Percentiles rank a stretch among this genome's conserved stretches.
These are phyloP conservation scores for Drosophila mercatorum DNA, from an alignment of 2,888 invertebrate genomes.

Conservation along the genomic window DNA sequence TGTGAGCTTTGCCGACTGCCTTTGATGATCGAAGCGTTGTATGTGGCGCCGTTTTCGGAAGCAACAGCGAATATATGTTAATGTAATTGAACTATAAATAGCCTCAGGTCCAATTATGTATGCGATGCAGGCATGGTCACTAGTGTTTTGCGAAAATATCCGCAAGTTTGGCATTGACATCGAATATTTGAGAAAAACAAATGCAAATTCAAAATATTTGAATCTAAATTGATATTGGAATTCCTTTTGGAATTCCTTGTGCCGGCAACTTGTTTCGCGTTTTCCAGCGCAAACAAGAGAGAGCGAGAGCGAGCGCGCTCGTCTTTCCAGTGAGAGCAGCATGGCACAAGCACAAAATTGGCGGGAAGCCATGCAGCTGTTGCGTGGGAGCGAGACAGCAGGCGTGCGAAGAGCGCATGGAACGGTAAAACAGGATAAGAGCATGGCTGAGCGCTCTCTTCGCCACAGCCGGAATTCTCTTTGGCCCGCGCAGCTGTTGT, in stretches of 20 bases:
- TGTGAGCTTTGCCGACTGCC: slow-evolving; percentile 25
- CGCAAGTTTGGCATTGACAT: slow-evolving; percentile 51
- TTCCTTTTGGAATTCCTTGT: slow-evolving; percentile 26
- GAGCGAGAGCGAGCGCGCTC: not conserved
- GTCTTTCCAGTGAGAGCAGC: slow-evolving; percentile 50
- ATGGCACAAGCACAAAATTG: slow-evolving; percentile 53
- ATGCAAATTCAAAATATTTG: slow-evolving; percentile 13
- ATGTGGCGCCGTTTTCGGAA: slow-evolving; percentile 44
- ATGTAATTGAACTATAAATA: slow-evolving; percentile 43
- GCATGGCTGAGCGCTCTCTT: slow-evolving; percentile 41
- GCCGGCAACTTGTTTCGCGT: slow-evolving; percentile 39
- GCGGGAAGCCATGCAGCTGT: slow-evolving; percentile 71
- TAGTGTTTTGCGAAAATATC: slow-evolving; percentile 22
- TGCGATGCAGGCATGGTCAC: slow-evolving; percentile 40
- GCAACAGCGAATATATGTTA: slow-evolving; percentile 50
- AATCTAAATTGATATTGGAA: slow-evolving; percentile 22
- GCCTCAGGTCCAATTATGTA: slow-evolving; percentile 36
- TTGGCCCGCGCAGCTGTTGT: slow-evolving; percentile 50
- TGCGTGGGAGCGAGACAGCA: slow-evolving; percentile 51
- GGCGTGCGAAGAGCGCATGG: slow-evolving; percentile 42
- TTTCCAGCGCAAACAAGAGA: slow-evolving; percentile 38
- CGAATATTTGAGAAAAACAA: slow-evolving; percentile 34
- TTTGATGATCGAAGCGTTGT: slow-evolving; percentile 49
- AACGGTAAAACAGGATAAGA: slow-evolving; percentile 68
- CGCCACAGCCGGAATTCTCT: slow-evolving; percentile 20